Percentiles rank a stretch among this genome's conserved stretches.
Conservation (phyloP, 2,113 vertebrate species). For the Noctilio leporinus region DNA sequence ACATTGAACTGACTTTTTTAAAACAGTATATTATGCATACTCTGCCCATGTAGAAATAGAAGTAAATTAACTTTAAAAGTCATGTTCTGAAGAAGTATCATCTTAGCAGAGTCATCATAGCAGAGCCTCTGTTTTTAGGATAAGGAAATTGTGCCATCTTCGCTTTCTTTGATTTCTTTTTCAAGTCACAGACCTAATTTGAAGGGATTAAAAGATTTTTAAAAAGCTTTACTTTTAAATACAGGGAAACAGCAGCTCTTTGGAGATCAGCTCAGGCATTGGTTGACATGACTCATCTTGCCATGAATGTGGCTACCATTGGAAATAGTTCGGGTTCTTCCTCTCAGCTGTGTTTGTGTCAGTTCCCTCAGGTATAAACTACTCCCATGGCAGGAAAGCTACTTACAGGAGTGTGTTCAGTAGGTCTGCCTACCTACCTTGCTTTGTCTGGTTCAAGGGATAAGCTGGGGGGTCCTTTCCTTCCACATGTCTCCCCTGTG, state of each 20-base stretch:
- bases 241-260: neutral
- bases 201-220: neutral
- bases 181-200: neutral
- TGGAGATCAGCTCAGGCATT: neutral
- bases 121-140: neutral
- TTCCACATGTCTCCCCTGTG: neutral
- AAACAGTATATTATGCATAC: neutral
- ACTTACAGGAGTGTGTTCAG: neutral
- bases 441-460: neutral
- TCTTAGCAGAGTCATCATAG: neutral
- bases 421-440: neutral
- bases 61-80: neutral
- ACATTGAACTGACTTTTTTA: neutral
- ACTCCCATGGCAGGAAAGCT: neutral
- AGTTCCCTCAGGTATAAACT: neutral
- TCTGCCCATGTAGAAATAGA: neutral
- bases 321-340: neutral
- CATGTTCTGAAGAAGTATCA: neutral
- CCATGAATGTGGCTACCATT: neutral
- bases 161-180: neutral
- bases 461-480: neutral
- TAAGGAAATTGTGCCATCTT: neutral
- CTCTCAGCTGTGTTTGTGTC: neutral
- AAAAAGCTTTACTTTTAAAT: neutral
- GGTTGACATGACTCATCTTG: neutral